Base-by-base conservation (phyloP, 53 echinoderm and acorn worm genomes). In the Antedon mediterranea region DNA sequence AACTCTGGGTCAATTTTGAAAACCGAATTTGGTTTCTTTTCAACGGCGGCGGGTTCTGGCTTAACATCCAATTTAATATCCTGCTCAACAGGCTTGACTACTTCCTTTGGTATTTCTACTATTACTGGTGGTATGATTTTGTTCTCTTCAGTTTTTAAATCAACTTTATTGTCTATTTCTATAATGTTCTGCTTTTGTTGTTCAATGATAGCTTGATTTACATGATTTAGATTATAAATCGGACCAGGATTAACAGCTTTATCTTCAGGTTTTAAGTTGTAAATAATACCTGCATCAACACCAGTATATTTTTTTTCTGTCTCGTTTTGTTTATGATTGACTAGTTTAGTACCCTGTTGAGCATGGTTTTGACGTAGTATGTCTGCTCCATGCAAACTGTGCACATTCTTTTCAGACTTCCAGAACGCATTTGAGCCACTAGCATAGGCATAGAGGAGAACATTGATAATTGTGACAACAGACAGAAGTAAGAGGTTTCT, bases 401-500 rank as follows among this genome's bases (percentile, higher is more conserved):
- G 23, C 2, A 26, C 9, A 57, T 18, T 57, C 7, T 2, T 57
- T 57, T 2, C 11, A 57, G 86, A 33, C 28, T 23, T 71, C 33
- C 79, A 88, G 34, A 89, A 81, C 20, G 28, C 27, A 5, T 74
- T 71, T 29, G 72, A 83, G 32, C 93, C 93, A 0, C 90, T 82
- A 43, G 90, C 78, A 78, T 73, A 78, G 73, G 88, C 72, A 43
- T 84, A 93, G 71, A 82, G 41, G n/a, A 90, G 43, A 9, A 90
- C 78, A 75, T 90, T 93, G 20, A 88, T 37, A 29, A 88, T 81
- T 2, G 90, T 84, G 11, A 89, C 80, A 18, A 85, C 42, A 14
- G 85, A 76, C n/a, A 87, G 72, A 30, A 93, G 80, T 71, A 85
- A 78, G 29, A 89, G 78, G 34, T 87, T 87, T 78, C 82, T 89